Base-by-base conservation (phyloP, 2,888 invertebrate genomes). In the Idaea straminata region DNA sequence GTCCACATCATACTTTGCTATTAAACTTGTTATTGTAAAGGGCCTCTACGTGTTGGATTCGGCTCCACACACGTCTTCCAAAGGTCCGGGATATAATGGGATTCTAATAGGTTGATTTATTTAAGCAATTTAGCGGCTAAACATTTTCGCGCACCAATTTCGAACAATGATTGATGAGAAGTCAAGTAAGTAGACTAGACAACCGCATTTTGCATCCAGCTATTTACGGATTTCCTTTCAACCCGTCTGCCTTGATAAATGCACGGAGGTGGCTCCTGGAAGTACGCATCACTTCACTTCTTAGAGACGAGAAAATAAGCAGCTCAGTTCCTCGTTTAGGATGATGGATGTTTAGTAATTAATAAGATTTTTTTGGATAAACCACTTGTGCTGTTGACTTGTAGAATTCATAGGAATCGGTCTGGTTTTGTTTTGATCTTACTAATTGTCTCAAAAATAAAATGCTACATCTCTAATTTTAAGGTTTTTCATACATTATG, bases 141-240 rank as follows among this genome's bases (percentile, higher is more conserved):
- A 47, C 47, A 47, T 69, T 60, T 65, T 60, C 38, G 64, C 38
- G 59, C 25, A 61, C 61, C 16, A 69, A 69, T 67, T 61, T 65
- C 62, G 63, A 67, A 70, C 72, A 78, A 83, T 92, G 92, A 92
- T 92, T 91, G 91, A 92, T 92, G 91, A 88, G 86, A 47, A 47
- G 47, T 47, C 47, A 47, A 47, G 47, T 47, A 47, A 47, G 10
- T 13, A 13, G 47, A 47, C 47, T 83, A 82, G 88, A 88, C 91
- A 89, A 91, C 87, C 88, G 87, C 85, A 88, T 92, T 91, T 92
- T 92, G 91, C 91, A 91, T 92, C 88, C 83, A 88, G 86, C 91
- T 92, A 92, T 92, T 92, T 92, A 91, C 91, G 89, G 89, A 88
- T 90, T 91, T 91, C 91, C 90, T 91, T 88, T 89, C 89, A 90